These are phyloP conservation scores for Drosophila hawaiiensis DNA, from an alignment of 2,888 invertebrate species.

Conservation along the genomic window DNA sequence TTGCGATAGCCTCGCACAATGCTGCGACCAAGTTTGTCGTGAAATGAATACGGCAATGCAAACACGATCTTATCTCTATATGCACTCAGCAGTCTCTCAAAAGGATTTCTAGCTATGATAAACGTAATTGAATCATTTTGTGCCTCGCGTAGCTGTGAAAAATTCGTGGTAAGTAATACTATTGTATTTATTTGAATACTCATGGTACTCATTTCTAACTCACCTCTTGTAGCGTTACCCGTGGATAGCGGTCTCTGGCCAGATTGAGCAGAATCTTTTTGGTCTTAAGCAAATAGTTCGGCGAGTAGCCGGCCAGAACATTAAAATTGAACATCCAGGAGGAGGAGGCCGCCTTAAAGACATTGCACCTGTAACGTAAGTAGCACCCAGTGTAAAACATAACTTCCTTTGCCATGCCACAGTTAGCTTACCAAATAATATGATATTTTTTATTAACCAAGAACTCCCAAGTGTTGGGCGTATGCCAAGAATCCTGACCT, in stretches of 20 bases:
- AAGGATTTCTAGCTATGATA: constrained; percentile 92
- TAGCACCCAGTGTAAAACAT: not conserved
- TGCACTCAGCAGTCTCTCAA: constrained; percentile 92
- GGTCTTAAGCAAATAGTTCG: constrained; percentile 91
- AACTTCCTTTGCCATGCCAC: not conserved
- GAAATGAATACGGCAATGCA: constrained; percentile 92
- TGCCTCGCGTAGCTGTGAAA: constrained; percentile 88
- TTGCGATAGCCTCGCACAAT: constrained; percentile 91
- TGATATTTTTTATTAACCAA: constrained; percentile 92
- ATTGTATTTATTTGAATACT: not conserved
- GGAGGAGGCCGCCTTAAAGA: constrained; percentile 94
- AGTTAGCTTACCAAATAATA: constrained; percentile 89
- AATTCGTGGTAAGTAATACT: not conserved
- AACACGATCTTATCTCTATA: constrained; percentile 94
- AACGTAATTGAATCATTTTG: constrained; percentile 92
- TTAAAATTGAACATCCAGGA: constrained; percentile 97
- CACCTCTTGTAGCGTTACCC: constrained; percentile 89
- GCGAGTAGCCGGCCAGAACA: constrained; percentile 92
- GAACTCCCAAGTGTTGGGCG: constrained; percentile 94
- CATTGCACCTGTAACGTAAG: constrained; percentile 88
- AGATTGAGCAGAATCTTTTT: constrained; percentile 91
- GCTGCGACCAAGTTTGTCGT: constrained; percentile 91
- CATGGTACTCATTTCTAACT: not conserved
- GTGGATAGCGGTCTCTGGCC: constrained; percentile 92
- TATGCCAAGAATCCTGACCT: constrained; percentile 86